Percentiles rank a stretch among this genome's conserved stretches.
Evolutionary conservation across 2,888 invertebrate genomes (phyloP).

Genomic region (Sepiola atlantica): DNA sequence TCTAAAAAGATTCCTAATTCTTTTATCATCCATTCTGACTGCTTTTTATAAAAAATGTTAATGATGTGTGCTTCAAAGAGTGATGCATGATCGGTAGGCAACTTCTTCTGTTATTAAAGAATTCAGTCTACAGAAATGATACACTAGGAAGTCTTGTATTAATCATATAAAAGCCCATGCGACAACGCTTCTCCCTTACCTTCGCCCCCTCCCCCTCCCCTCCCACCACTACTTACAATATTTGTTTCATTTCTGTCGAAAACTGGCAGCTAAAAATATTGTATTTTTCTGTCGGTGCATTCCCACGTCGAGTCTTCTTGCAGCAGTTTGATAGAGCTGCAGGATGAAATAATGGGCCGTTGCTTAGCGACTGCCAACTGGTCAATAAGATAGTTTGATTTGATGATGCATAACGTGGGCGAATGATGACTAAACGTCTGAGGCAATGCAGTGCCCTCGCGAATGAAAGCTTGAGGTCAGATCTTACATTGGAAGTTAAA

Average conservation of each 20-base stretch:
- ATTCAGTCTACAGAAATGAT: neutral
- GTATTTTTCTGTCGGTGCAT: neutral
- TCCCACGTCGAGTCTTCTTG: neutral
- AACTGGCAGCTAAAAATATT: neutral
- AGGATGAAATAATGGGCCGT: neutral
- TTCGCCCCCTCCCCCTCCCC: neutral
- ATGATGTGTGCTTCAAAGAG: no score
- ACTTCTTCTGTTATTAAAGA: neutral
- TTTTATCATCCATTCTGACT: no score
- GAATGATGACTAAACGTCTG: neutral
- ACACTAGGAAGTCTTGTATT: neutral
- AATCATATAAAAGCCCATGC: neutral
- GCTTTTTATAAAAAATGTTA: no score
- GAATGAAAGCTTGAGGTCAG: neutral
- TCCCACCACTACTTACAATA: neutral
- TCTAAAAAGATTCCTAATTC: no score
- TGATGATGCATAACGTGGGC: neutral
- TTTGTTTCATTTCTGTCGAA: neutral
- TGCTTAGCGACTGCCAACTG: neutral
- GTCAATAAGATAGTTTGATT: neutral
- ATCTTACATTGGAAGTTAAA: neutral
- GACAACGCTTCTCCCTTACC: neutral
- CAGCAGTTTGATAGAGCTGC: neutral
- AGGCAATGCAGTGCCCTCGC: neutral
- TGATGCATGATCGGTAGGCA: neutral